Base-by-base conservation (phyloP, 2,113 vertebrate genomes). In the Lampris megalopsis region DNA sequence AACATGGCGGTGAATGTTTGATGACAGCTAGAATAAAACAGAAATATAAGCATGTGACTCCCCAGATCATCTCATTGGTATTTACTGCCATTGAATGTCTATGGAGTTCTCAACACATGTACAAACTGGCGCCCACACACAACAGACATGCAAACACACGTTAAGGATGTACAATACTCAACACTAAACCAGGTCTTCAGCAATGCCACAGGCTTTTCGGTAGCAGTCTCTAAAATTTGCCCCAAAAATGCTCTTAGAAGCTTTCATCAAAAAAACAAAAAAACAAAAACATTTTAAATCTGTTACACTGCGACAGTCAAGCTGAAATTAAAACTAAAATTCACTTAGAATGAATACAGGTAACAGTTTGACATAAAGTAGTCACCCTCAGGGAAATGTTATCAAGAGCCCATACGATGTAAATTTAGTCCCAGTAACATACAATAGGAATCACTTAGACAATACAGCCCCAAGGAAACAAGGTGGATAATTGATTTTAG, bases 1-100 rank as follows among this genome's bases (percentile, higher is more conserved):
- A 70, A 1, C 13, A 65, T n/a, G 71, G n/a, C 58, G 81, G 71
- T 85, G 74, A 71, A 83, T 79, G 69, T 88, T 71, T 73, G 43
- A 82, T 63, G 67, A 70, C 73, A 64, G 60, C 82, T 11, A 11
- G 50, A 64, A 62, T 10, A 41, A 60, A 70, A 36, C 6, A 59
- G 45, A 50, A 73, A 61, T 65, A 10, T 24, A 36, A 70, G 65
- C 54, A 9, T n/a, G 49, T 49, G 53, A 64, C 6, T n/a, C 6
- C 58, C 42, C 43, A 47, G 65, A 24, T 60, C 6, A 40, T 37
- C 53, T 50, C 10, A 52, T 35, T 41, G 65, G 40, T 56, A 41
- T 59, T 49, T 13, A 41, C 43, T 9, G 42, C 41, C 56, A 9
- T 1, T 50, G 6, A 9, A 38, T 8, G 4, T 70, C 38, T 35